These are phyloP conservation scores for Monoplex corrugatus DNA, from an alignment of 2,888 invertebrate species.

Conservation along the genomic window DNA sequence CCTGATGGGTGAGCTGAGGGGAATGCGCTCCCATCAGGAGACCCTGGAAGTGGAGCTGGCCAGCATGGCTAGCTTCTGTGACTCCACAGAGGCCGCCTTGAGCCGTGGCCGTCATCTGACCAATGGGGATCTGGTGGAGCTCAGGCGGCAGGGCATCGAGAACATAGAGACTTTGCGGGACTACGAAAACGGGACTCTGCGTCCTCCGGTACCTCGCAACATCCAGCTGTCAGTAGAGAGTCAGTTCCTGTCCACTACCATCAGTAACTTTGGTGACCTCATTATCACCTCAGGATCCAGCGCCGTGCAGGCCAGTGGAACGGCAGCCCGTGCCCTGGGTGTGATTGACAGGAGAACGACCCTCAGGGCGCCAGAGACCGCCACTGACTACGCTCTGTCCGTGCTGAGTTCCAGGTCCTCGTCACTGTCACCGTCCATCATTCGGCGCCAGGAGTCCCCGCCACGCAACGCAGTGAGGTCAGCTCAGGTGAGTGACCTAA, in stretches of 20 bases:
- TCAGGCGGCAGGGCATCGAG: conserved; percentile 72
- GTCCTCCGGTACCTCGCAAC: conserved; percentile 89
- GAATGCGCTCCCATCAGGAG: conserved; percentile 92
- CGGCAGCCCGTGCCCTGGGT: not conserved
- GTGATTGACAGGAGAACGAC: conserved; percentile 36
- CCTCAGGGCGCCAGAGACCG: conserved; percentile 40
- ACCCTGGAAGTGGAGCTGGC: conserved; percentile 96
- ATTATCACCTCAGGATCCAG: conserved; percentile 54
- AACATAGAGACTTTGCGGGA: conserved; percentile 71
- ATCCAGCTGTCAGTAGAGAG: conserved; percentile 73
- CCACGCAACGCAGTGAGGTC: conserved; percentile 18
- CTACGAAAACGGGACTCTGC: conserved; percentile 88
- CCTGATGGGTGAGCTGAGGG: conserved; percentile 91
- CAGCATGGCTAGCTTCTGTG: conserved; percentile 98
- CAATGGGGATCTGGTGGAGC: conserved; percentile 71
- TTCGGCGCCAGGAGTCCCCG: conserved; percentile 46
- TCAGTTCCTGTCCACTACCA: conserved; percentile 69
- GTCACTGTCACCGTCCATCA: conserved; percentile 47
- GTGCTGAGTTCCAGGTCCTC: conserved; percentile 42
- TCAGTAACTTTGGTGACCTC: conserved; percentile 73
- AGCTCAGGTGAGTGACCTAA: conserved; percentile 39
- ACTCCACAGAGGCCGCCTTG: conserved; percentile 82
- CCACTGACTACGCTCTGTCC: conserved; percentile 44
- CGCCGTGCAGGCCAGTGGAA: not conserved
- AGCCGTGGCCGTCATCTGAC: conserved; percentile 65